A percentile compares a stretch with the other conserved stretches of the same genome.
These are phyloP conservation scores for Anguilla japonica DNA, from an alignment of 2,113 vertebrate genomes.

Conservation along the genomic window DNA sequence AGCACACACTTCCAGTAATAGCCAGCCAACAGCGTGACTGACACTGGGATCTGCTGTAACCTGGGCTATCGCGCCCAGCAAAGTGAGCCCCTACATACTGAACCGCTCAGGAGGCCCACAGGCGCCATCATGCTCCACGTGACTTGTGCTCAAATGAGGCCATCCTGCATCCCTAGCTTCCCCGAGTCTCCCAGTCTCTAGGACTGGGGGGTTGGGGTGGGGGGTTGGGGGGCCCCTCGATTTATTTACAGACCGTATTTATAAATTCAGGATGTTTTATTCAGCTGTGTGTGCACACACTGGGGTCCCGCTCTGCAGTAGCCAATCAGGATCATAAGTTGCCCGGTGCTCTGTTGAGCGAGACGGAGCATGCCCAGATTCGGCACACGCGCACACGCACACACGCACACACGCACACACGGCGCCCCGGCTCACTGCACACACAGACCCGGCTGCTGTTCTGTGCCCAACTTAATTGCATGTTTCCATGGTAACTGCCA, in stretches of 20 bases:
- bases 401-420: background rate
- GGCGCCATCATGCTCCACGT: background rate
- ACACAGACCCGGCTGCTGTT: background rate
- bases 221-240: background rate
- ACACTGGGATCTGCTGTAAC: background rate
- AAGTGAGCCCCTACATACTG: background rate
- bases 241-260: background rate
- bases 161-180: background rate
- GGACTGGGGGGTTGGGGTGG: no score
- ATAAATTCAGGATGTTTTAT: background rate
- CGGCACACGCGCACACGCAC: background rate
- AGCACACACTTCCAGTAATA: background rate
- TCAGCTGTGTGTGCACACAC: background rate
- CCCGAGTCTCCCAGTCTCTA: background rate
- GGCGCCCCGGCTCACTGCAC: background rate
- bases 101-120: background rate
- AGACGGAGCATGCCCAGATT: background rate
- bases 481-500: conserved; percentile 31
- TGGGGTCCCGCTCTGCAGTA: background rate
- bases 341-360: background rate
- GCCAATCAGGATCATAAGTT: background rate
- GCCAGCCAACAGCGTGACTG: background rate
- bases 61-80: background rate
- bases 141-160: conserved; percentile 1
- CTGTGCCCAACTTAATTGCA: conserved; percentile 24